A percentile compares a stretch with the other conserved stretches of the same genome.
These are phyloP conservation scores for Polyploca ridens DNA, from an alignment of 2,888 invertebrate genomes.

Conservation along the genomic window DNA sequence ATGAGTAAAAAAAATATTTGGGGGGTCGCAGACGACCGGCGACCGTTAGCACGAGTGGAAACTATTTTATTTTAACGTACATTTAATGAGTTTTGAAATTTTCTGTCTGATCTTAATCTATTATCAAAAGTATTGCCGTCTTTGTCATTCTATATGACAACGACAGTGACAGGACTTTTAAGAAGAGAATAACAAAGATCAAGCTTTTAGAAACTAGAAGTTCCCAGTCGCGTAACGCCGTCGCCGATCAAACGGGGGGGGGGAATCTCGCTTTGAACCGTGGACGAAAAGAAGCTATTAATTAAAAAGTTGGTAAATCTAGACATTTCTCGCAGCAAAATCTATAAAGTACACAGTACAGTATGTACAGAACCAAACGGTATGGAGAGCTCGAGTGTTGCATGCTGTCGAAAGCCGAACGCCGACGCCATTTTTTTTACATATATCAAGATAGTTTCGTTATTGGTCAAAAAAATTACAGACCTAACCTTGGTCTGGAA, in stretches of 20 bases:
- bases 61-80: neutral
- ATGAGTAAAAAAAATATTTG: constrained; percentile 58
- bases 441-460: too few species aligned
- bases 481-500: too few species aligned
- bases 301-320: constrained; percentile 23
- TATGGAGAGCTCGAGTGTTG: constrained; percentile 57
- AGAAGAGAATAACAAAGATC: neutral
- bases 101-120: too few species aligned
- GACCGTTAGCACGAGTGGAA: neutral
- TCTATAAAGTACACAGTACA: constrained; percentile 42
- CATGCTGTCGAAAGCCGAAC: constrained; percentile 53
- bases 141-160: too few species aligned
- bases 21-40: constrained; percentile 63
- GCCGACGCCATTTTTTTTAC: constrained; percentile 34
- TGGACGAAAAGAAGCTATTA: neutral
- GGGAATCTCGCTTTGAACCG: neutral
- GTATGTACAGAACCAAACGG: constrained; percentile 62
- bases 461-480: neutral
- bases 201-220: neutral
- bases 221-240: neutral
- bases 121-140: too few species aligned
- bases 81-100: too few species aligned
- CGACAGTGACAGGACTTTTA: too few species aligned
- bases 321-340: constrained; percentile 46
- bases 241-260: neutral